Base-by-base conservation (phyloP, 2,113 vertebrate genomes). In the Seriola dumerili region DNA sequence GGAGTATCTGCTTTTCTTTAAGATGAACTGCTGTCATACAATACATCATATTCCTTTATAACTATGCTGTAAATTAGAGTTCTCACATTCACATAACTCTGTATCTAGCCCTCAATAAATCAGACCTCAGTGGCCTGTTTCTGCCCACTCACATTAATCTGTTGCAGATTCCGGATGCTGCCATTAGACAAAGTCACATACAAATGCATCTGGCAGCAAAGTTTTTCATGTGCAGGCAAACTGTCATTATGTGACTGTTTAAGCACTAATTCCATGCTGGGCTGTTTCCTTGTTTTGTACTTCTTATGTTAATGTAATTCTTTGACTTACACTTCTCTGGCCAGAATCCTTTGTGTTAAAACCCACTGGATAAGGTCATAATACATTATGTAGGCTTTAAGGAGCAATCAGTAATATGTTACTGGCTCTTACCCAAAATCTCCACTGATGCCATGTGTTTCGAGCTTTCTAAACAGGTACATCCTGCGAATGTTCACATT, bases 1-100 rank as follows among this genome's bases (percentile, higher is more conserved):
- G 34, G 40, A 54, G 71, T 62, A 59, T 88, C 85, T 88, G 85
- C 74, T 93, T 89, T 86, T 72, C 77, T 88, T 89, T 76, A 90
- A 77, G 58, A 81, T 68, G 67, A 48, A 46, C 36, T 68, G 71
- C 52, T 72, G 57, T 63, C n/a, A 63, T 59, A 70, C 34, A 71
- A 84, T 83, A 72, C 40, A 69, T 85, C 75, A 79, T 73, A 58
- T 84, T 75, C 57, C 42, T 80, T 75, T 74, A 55, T 71, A 87
- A 78, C 78, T 76, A 63, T 11, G 57, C 50, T 62, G 78, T 72
- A 77, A 81, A 65, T 76, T 50, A 80, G 32, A 87, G 72, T 86
- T 86, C 88, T 91, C 72, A 74, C 63, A 21, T 66, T 86, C 67
- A 78, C 87, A 85, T 84, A 82, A 81, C 80, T 91, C 58, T 85